Base-by-base conservation (phyloP, 2,888 invertebrate genomes). In the Phyllotreta striolata region DNA sequence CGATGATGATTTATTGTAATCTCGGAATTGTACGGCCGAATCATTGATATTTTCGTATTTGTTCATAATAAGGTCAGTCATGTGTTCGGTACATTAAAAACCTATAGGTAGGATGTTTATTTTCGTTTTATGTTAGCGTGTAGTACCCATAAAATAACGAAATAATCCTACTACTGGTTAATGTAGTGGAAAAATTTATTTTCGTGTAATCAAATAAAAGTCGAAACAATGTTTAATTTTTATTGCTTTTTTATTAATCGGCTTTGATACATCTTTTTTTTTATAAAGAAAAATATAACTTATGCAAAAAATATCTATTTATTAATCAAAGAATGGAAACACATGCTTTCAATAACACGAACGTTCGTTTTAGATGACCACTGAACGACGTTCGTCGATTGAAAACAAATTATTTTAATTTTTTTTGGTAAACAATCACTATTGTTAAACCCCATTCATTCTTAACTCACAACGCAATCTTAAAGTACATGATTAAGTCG, bases 241-340 rank as follows among this genome's bases (percentile, higher is more conserved):
- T 59, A 54, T 59, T 51, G 40, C 54, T 41, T 65, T 65, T 62
- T 58, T 57, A 65, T 65, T 65, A 37, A 62, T 65, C 57, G 56
- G 49, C 55, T 65, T 65, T 58, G 38, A 65, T 65, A 65, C 62
- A 58, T 58, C 60, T 60, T 60, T 66, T 60, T 66, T 71, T 70
- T 72, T 74, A 64, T 72, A 72, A 74, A 73, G 73, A 74, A 74
- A 73, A 74, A 74, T 74, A 74, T 70, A 73, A 74, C 72, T 71
- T 73, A 73, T 73, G 70, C 72, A 73, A 74, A 74, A 74, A 74
- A 73, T 74, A 74, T 74, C 70, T 72, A 70, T 74, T 69, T 66
- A 66, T 66, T 72, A 70, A 70, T 71, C 69, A 69, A 67, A 72
- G 71, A 74, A 71, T 73, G 72, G 70, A 72, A 73, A 54, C 61